Percentiles rank a stretch among this genome's conserved stretches.
Conservation (phyloP, 2,888 invertebrate species). For the Ischnura elegans region DNA sequence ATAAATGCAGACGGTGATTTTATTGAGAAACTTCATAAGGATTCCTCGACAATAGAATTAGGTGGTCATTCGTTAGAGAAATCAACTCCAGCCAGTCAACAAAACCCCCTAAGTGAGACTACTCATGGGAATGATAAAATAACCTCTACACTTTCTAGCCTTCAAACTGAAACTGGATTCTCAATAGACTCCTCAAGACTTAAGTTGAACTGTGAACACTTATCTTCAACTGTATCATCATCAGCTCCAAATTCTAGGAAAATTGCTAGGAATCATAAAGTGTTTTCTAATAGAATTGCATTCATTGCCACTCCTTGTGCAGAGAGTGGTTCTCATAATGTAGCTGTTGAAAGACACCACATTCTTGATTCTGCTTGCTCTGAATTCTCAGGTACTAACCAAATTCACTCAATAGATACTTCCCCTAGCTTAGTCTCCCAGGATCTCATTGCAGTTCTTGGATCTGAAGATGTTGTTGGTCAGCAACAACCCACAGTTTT, state of each 20-base stretch:
- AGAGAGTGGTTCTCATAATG: background rate
- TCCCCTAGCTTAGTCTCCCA: constrained; percentile 48
- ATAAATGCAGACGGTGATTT: background rate
- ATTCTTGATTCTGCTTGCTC: background rate
- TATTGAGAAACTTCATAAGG: background rate
- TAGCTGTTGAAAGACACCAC: background rate
- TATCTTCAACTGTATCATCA: background rate
- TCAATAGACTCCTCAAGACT: background rate
- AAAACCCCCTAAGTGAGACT: background rate
- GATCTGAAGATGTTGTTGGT: background rate
- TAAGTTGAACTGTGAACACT: background rate
- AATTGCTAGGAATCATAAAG: background rate
- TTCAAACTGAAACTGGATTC: background rate
- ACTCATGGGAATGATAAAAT: background rate
- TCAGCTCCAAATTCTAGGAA: background rate
- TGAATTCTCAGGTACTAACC: background rate
- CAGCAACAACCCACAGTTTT: constrained; percentile 52
- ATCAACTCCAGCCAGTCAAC: background rate
- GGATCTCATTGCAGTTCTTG: constrained; percentile 55
- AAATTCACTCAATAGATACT: constrained; percentile 41
- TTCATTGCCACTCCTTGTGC: background rate
- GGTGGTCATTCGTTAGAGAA: background rate
- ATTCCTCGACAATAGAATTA: background rate
- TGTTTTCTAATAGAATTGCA: background rate
- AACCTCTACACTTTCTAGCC: background rate